Evolutionary conservation across 2,888 invertebrate species (phyloP), one percentile per base, ranked within the genome.

Genomic region (Harpalus rubripes): DNA sequence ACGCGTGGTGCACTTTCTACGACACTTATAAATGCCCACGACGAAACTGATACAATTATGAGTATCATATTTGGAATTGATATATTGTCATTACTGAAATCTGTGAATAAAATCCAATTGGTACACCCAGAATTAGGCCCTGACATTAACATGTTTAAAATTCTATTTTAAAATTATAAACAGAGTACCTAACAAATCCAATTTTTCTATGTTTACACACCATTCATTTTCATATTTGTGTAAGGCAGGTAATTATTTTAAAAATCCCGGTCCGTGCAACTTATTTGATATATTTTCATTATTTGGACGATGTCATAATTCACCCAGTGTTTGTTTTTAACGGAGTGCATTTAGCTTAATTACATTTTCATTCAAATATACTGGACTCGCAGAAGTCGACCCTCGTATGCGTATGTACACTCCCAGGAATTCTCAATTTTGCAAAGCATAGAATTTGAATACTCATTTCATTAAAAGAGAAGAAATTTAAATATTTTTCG

Each of bases 331-430:
- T 61, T 74, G 83, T 83, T 83, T 65, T 74, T 76, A 74, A 74
- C 59, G 74, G 72, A 59, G 8, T 61, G 83, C 74, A 83, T 74
- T 74, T 83, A 74, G 56, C 32, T 83, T 83, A 76, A 83, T 83
- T 83, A 83, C 39, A 76, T 83, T 83, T 83, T 74, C 83, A 83
- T 83, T 83, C 74, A 74, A 74, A 74, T 74, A 83, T 74, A 83
- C 74, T 61, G 74, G 76, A 58, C 61, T 32, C 39, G 16, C 44
- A 12, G 6, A 52, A 52, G 68, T n/a, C 6, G 32, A 39, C 68
- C 68, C 68, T 56, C 56, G 15, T 12, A 52, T 52, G 44, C 12
- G 12, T 12, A 12, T 12, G 10, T 52, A 8, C 44, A 52, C 44
- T 52, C 44, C 12, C 44, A 52, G 44, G 12, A 52, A 52, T 32